Evolutionary conservation across 2,797 vertebrate species (phyloP).

Genomic region (Argyrosomus regius): DNA sequence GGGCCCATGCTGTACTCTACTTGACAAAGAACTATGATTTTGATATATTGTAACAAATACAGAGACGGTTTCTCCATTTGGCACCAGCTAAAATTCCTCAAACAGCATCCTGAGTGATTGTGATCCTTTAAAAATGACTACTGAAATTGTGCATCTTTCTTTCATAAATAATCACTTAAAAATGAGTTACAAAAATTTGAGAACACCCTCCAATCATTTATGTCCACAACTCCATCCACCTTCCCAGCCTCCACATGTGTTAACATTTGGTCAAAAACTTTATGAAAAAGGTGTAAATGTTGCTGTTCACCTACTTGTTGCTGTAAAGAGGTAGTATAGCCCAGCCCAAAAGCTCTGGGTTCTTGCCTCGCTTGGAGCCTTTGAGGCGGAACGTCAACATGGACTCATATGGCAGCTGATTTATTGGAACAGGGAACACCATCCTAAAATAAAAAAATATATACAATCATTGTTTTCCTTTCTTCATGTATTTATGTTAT

Average conservation of each 20-base stretch:
- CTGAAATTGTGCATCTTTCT: no score
- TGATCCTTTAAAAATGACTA: no score
- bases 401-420: slow-evolving; percentile 79
- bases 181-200: no score
- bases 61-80: not conserved
- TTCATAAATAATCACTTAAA: no score
- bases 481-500: not conserved
- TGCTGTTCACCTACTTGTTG: slow-evolving; percentile 68
- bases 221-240: not conserved
- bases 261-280: not conserved
- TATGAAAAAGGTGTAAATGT: not conserved
- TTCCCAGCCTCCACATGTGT: not conserved
- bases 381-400: slow-evolving; percentile 81
- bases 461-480: not conserved
- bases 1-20: not conserved
- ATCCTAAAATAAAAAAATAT: slow-evolving; percentile 69
- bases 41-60: not conserved
- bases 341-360: slow-evolving; percentile 76
- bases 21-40: not conserved
- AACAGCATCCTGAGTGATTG: not conserved
- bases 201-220: not conserved
- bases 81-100: no score
- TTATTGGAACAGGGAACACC: slow-evolving; percentile 78
- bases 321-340: slow-evolving; percentile 81
- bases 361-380: slow-evolving; percentile 78